Evolutionary conservation across 2,113 vertebrate genomes (phyloP), one percentile per base, ranked within the genome.

Genomic region (Pluvialis apricaria): DNA sequence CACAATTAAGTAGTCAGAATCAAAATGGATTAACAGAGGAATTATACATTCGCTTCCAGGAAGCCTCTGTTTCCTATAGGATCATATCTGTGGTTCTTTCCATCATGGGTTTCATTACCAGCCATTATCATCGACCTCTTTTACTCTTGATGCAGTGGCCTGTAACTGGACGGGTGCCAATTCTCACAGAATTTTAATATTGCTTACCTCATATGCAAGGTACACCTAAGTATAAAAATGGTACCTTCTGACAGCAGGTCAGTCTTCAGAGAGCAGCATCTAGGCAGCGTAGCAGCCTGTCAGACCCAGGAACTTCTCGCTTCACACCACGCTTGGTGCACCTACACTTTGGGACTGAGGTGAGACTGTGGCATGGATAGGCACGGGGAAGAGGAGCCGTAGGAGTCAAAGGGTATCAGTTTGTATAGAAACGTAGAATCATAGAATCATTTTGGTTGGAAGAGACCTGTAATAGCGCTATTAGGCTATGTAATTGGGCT

Each of bases 21-120:
- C 24, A 87, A 92, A 92, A 85, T 34, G 28, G 42, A 82, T 95
- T 94, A 72, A 24, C 12, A 52, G 61, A 91, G 44, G 11, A 89
- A 55, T 94, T 68, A 61, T 2, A 61, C 11, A 13, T 88, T 62
- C 3, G 3, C 61, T 92, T 87, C 17, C 38, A 94, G 86, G 45
- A 90, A 92, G 55, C 11, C 58, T 80, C 34, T 88, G 0, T 62
- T 94, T 94, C 86, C 64, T 81, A 9, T 24, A 81, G 65, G 55
- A 73, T 66, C 44, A 6, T 14, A 32, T 44, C 62, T 54, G 20
- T 13, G 18, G 18, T 65, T 61, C 44, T 73, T 88, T 83, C 76
- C 15, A 9, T 65, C 26, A 11, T 20, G 34, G 26, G 11, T 76
- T 85, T 85, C 49, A 22, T 90, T 61, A 86, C 22, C 52, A 82